phyloP scores from a whole-genome alignment of 2,113 vertebrate genomes.

The Maccullochella peelii region DNA sequence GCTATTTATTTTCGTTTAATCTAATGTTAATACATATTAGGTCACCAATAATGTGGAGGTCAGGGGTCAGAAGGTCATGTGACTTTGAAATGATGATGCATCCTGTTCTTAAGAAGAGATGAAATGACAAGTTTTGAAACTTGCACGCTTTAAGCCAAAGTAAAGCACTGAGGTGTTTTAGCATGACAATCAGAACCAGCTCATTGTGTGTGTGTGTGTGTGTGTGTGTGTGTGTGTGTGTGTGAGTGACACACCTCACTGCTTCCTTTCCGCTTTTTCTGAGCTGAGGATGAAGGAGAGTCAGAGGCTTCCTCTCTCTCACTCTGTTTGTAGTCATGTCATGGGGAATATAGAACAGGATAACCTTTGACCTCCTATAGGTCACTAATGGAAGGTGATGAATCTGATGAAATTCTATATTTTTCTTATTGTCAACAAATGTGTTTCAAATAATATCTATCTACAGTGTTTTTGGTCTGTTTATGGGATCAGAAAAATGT shows the following conservation, averaged over 20 bases:
- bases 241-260: slow-evolving; percentile 67
- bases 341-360: slow-evolving; percentile 9
- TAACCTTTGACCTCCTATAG: slow-evolving; percentile 62
- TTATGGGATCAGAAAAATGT: too few relatives aligned
- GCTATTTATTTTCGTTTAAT: slow-evolving; percentile 1
- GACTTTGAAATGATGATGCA: slow-evolving; percentile 20
- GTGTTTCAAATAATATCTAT: too few relatives aligned
- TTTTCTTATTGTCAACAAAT: not conserved
- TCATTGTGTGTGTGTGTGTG: slow-evolving; percentile 44
- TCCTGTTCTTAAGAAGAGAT: slow-evolving; percentile 10
- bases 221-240: slow-evolving; percentile 52
- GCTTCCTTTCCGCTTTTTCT: slow-evolving; percentile 37
- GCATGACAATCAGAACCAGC: slow-evolving; percentile 55
- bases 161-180: slow-evolving; percentile 43
- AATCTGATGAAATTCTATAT: not conserved
- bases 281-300: slow-evolving; percentile 25
- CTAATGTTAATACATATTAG: not conserved
- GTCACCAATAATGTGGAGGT: slow-evolving; percentile 18
- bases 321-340: slow-evolving; percentile 22
- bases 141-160: slow-evolving; percentile 19
- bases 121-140: slow-evolving; percentile 18
- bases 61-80: slow-evolving; percentile 61
- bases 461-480: too few relatives aligned
- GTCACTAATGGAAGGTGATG: not conserved
- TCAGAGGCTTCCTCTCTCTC: slow-evolving; percentile 2